phyloP scores from a whole-genome alignment of 2,888 invertebrate species.

The Aricia artaxerxes region DNA sequence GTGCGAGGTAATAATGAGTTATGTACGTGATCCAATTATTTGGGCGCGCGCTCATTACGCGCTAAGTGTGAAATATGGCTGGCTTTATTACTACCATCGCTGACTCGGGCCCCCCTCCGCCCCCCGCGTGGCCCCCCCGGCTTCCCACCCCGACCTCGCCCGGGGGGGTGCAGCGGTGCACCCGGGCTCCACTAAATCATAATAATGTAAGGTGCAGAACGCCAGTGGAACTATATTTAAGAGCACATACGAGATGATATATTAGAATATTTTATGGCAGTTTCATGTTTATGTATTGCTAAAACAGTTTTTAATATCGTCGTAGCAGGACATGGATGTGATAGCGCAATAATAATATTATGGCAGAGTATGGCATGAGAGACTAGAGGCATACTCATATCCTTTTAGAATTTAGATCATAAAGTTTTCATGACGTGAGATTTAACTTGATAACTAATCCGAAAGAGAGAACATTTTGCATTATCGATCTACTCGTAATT shows the following conservation, averaged over 20 bases:
- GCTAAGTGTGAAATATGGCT: conserved; percentile 81
- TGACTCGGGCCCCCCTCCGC: conserved; percentile 43
- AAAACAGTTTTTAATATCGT: not conserved
- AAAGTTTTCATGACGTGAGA: not conserved
- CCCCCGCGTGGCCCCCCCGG: conserved; percentile 36
- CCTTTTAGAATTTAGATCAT: too few relatives aligned
- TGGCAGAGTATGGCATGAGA: not conserved
- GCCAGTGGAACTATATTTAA: conserved; percentile 31
- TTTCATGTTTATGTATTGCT: not conserved
- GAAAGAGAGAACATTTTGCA: not conserved
- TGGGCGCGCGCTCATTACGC: conserved; percentile 81
- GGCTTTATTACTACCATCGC: conserved; percentile 77
- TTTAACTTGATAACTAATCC: not conserved
- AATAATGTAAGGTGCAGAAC: conserved; percentile 61
- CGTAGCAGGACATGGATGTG: not conserved
- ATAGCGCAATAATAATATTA: not conserved
- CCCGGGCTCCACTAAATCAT: conserved; percentile 73
- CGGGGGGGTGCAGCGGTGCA: conserved; percentile 64
- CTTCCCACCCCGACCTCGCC: conserved; percentile 39
- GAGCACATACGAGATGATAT: conserved; percentile 4
- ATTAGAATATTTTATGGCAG: conserved; percentile 21
- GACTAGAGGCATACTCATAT: not conserved
- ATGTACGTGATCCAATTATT: conserved; percentile 83
- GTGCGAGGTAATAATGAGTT: conserved; percentile 81
- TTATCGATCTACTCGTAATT: not conserved